Conservation (phyloP, 2,797 vertebrate species). For the Sebastes nivosus region DNA sequence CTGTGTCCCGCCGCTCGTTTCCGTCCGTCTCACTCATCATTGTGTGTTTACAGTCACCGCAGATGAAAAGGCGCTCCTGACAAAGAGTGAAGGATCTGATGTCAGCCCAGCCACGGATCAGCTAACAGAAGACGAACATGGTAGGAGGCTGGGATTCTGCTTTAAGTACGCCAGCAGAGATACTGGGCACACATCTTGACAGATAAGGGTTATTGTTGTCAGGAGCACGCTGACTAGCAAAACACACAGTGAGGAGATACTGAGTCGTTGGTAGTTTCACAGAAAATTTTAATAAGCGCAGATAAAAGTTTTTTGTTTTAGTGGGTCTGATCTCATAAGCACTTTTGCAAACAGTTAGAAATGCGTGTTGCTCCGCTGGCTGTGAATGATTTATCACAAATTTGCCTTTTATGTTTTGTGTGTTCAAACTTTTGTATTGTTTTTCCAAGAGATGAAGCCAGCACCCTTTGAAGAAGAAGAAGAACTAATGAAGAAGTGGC, state of each 20-base stretch:
- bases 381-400: neutral
- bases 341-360: neutral
- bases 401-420: conserved; percentile 6
- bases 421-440: conserved; percentile 4
- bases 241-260: conserved; percentile 17
- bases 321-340: neutral
- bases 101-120: conserved; percentile 64
- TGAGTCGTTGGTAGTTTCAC: conserved; percentile 1
- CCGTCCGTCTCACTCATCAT: conserved; percentile 30
- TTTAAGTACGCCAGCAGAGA: conserved; percentile 26
- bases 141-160: conserved; percentile 64
- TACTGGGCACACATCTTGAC: conserved; percentile 36
- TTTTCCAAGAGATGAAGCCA: conserved; percentile 64
- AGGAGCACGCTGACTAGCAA: conserved; percentile 18
- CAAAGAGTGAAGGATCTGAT: conserved; percentile 72
- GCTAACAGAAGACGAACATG: conserved; percentile 71
- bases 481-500: conserved; percentile 88
- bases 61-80: conserved; percentile 67
- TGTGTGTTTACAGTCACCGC: conserved; percentile 46
- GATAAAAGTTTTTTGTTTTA: conserved; percentile 11
- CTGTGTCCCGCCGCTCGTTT: conserved; percentile 6
- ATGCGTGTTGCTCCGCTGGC: neutral
- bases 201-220: conserved; percentile 59
- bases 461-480: conserved; percentile 82
- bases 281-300: neutral